phyloP scores from a whole-genome alignment of 2,113 vertebrate species.

The Etia nguti region DNA sequence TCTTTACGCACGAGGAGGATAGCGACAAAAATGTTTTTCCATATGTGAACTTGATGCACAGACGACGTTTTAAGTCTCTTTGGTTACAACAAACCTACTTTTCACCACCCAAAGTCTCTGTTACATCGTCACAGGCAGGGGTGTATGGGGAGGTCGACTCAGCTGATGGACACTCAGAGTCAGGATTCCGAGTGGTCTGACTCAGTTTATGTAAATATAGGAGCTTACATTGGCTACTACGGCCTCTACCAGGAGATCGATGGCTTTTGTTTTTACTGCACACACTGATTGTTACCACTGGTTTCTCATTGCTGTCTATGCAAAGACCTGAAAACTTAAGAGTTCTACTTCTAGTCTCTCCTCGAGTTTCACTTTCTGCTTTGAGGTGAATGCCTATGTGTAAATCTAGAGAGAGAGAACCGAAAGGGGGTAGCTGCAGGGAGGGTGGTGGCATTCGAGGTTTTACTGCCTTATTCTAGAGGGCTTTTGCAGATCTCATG shows the following conservation, averaged over 20 bases:
- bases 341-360: background rate
- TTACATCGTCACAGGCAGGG: background rate
- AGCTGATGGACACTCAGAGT: background rate
- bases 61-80: background rate
- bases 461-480: slow-evolving; percentile 21
- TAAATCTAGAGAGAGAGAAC: no score
- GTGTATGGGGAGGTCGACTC: background rate
- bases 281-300: background rate
- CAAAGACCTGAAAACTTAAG: background rate
- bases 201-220: background rate
- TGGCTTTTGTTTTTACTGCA: background rate
- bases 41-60: background rate
- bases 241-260: background rate
- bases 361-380: background rate
- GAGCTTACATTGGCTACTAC: background rate
- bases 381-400: background rate
- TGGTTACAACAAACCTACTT: background rate
- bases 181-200: background rate
- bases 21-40: background rate
- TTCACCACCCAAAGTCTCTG: background rate
- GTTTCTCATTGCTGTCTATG: background rate
- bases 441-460: background rate
- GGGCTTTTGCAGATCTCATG: slow-evolving; percentile 31
- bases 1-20: background rate
- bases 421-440: background rate